Evolutionary conservation across 2,113 vertebrate species (phyloP).

Genomic region (Siphamia tubifer): DNA sequence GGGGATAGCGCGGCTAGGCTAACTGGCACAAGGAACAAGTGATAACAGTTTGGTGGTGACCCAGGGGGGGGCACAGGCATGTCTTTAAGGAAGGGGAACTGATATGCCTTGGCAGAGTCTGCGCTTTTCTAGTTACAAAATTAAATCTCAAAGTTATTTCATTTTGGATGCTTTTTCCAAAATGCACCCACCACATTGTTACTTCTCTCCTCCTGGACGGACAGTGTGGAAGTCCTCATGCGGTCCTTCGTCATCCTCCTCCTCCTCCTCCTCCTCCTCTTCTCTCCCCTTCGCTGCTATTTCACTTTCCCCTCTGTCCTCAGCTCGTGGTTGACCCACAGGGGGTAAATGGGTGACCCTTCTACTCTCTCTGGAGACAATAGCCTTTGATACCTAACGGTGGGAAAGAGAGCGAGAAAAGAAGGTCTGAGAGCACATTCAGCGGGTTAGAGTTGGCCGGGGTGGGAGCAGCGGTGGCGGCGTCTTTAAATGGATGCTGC

Average conservation of each 20-base stretch:
- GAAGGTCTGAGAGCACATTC: constrained; percentile 87
- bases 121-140: too few relatives aligned
- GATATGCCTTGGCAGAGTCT: too few relatives aligned
- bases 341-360: constrained; percentile 88
- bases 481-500: constrained; percentile 83
- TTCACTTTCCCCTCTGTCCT: constrained; percentile 19
- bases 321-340: constrained; percentile 84
- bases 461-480: constrained; percentile 82
- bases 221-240: background rate
- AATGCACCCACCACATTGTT: too few relatives aligned
- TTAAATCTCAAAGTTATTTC: too few relatives aligned
- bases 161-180: too few relatives aligned
- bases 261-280: background rate
- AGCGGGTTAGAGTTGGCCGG: constrained; percentile 85
- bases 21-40: too few relatives aligned
- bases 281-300: constrained; percentile 74
- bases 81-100: too few relatives aligned
- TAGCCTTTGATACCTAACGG: constrained; percentile 92
- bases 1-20: too few relatives aligned
- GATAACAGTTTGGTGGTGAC: too few relatives aligned
- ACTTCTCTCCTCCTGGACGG: constrained; percentile 39
- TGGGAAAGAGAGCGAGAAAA: constrained; percentile 87
- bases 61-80: too few relatives aligned
- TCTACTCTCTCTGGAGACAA: constrained; percentile 90
- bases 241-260: background rate